Base-by-base conservation (phyloP, 2,797 vertebrate species). In the Malacoctenus gilli region DNA sequence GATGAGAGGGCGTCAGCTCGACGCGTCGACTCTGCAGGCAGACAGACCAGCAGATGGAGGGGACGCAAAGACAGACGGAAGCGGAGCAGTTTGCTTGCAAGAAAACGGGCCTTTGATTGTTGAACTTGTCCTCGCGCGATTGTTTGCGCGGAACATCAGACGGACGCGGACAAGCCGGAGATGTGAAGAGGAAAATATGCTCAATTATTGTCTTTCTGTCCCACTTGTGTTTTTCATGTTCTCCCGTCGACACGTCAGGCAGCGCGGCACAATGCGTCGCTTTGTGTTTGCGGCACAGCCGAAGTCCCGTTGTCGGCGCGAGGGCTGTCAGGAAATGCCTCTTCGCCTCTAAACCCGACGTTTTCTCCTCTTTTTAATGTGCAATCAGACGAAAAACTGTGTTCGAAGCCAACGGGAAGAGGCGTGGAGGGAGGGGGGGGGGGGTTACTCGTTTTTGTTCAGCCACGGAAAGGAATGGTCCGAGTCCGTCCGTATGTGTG, bases 1-100 rank as follows among this genome's bases (percentile, higher is more conserved):
- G 81, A 86, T 79, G 71, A 82, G 14, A 47, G 39, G 59, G 36
- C 32, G 25, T n/a, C n/a, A n/a, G n/a, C n/a, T n/a, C n/a, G n/a
- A n/a, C n/a, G n/a, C n/a, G n/a, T n/a, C n/a, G n/a, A n/a, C n/a
- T n/a, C n/a, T n/a, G 63, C 34, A 31, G 21, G 48, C n/a, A 21
- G 30, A 51, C 14, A 21, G 25, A 40, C 18, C 2, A 15, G n/a
- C n/a, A n/a, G n/a, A n/a, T n/a, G n/a, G n/a, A n/a, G n/a, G n/a
- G n/a, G n/a, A n/a, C n/a, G n/a, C n/a, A 55, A 3, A 22, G 8
- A 50, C 6, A 19, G 41, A 55, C 21, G 4, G 22, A 44, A 4
- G 10, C 39, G 35, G 37, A 2, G 14, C 5, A 11, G 14, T 37
- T 70, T 68, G 7, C 10, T 32, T 32, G 1, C 9, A 32, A 42